These are phyloP conservation scores for Clarias macrocephalus DNA, from an alignment of 2,113 vertebrate genomes.

Conservation along the genomic window DNA sequence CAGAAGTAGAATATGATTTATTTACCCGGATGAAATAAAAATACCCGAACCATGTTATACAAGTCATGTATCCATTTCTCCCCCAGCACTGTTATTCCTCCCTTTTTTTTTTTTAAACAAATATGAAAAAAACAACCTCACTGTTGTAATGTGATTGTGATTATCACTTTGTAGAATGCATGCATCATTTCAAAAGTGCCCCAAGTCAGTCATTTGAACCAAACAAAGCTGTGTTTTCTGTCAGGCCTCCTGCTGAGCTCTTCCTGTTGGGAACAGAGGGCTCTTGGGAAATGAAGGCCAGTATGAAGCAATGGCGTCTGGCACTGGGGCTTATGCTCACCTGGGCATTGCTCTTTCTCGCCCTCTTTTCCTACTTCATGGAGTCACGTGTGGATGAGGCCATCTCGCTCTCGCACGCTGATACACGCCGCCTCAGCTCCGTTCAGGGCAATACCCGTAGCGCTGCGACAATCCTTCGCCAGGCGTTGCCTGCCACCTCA, in stretches of 20 bases:
- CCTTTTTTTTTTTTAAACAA: neutral
- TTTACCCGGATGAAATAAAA: neutral
- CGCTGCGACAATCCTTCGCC: slow-evolving; percentile 78
- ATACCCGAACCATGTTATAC: neutral
- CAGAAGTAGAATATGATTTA: neutral
- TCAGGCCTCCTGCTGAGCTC: slow-evolving; percentile 51
- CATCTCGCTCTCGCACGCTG: slow-evolving; percentile 78
- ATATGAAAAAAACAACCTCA: neutral
- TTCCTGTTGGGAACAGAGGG: slow-evolving; percentile 49
- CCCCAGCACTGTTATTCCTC: neutral
- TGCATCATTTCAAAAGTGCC: neutral
- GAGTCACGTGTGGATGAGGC: slow-evolving; percentile 82
- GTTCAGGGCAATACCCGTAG: slow-evolving; percentile 79
- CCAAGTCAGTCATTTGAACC: neutral
- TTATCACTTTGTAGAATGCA: neutral
- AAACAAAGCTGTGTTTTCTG: neutral
- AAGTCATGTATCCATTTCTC: neutral
- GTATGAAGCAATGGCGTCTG: slow-evolving; percentile 92
- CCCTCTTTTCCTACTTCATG: slow-evolving; percentile 91
- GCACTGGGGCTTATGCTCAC: slow-evolving; percentile 87
- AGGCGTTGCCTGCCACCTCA: slow-evolving; percentile 60
- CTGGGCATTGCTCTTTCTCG: slow-evolving; percentile 90
- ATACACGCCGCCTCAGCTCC: slow-evolving; percentile 82
- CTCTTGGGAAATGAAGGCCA: slow-evolving; percentile 84
- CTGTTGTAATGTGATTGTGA: neutral